Percentiles rank a stretch among this genome's conserved stretches.
These are phyloP conservation scores for Paramormyrops hopkinsi DNA, from an alignment of 2,797 vertebrate species.

Conservation along the genomic window DNA sequence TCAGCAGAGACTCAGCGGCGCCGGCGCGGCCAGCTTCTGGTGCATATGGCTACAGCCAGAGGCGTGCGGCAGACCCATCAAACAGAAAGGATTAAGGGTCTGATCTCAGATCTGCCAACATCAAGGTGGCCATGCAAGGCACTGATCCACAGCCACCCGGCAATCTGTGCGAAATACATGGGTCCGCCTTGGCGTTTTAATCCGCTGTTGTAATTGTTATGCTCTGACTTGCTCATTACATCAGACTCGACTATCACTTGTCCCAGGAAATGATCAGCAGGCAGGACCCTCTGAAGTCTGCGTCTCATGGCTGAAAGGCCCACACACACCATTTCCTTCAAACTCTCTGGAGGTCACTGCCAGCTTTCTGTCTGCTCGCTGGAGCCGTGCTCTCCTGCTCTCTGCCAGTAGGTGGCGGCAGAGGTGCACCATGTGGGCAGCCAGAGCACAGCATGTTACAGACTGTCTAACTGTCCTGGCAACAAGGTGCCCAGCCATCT, in stretches of 20 bases:
- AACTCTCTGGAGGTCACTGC: background rate
- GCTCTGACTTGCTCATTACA: background rate
- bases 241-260: background rate
- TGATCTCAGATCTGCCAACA: background rate
- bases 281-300: background rate
- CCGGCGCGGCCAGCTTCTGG: background rate
- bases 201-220: background rate
- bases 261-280: background rate
- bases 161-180: background rate
- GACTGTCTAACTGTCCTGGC: slow-evolving; percentile 29
- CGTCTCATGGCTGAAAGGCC: background rate
- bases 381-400: background rate
- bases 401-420: background rate
- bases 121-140: background rate
- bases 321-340: background rate
- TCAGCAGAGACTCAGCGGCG: background rate
- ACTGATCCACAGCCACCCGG: background rate
- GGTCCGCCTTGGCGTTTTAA: background rate
- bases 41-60: background rate
- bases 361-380: background rate
- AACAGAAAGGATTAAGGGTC: background rate
- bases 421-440: background rate
- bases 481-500: slow-evolving; percentile 34
- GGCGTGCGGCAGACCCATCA: background rate
- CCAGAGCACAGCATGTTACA: background rate